Evolutionary conservation across 2,113 vertebrate genomes (phyloP), one percentile per base, ranked within the genome.

Genomic region (Amphiprion percula): DNA sequence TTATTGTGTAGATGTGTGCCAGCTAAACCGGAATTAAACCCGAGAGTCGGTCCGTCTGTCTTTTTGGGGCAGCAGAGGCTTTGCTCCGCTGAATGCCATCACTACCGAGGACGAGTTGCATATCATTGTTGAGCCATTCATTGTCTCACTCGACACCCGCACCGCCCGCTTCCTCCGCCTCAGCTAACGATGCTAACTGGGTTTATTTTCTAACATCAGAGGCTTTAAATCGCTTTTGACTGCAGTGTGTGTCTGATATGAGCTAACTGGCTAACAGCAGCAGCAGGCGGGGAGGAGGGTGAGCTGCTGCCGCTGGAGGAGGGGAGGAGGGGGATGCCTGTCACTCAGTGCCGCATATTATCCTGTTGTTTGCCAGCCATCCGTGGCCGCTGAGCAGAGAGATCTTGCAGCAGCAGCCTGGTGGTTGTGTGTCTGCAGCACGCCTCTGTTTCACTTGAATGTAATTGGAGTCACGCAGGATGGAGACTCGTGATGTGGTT

Each of bases 261-360:
- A 15, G 67, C 30, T 24, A 46, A 21, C 53, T n/a, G 50, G 50
- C 15, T 37, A 37, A 10, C 49, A 4, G 49, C n/a, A 24, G 49
- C n/a, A 24, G 74, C 41, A 37, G 49, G 19, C 30, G 60, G 49
- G 26, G 52, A 82, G 68, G 69, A 2, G 24, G 28, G 55, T 30
- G 41, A 66, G 55, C 77, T 37, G 67, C 28, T 26, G 68, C 19
- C 63, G 63, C 21, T 26, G 65, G 41, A 16, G 37, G 33, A 30
- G 24, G 19, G 30, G 50, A 10, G 10, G 14, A 24, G 21, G 5
- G 39, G 74, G 30, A 4, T 59, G 81, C 30, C 63, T 88, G 88
- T 86, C 89, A 87, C 72, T 90, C 80, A 86, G 3, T 89, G 87
- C 82, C 79, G 86, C 86, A 90, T 90, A 88, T 77, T 74, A 83